Evolutionary conservation across 2,113 vertebrate genomes (phyloP), one percentile per base, ranked within the genome.

Genomic region (Nycticorax nycticorax): DNA sequence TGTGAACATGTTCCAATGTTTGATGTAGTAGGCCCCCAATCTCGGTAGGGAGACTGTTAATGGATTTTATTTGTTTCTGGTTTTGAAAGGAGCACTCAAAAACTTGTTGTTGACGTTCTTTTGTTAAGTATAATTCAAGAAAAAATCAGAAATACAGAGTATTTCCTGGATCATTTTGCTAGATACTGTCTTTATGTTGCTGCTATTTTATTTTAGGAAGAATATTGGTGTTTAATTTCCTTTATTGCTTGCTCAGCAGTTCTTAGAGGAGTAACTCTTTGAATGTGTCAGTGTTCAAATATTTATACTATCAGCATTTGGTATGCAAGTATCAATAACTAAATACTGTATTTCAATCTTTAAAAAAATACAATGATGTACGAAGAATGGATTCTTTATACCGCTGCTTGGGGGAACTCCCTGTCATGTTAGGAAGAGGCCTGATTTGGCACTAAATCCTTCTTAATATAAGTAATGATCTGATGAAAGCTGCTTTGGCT

Each of bases 401-500:
- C 2, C 39, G 50, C 35, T 82, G 66, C 86, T 93, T 79, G 74
- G 55, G 69, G 96, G 37, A 74, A 63, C 82, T 96, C 91, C 89
- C 87, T 87, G 86, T 87, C 77, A 32, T 85, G 89, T 91, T 77
- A 66, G 85, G 92, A 92, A 55, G 92, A 92, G 87, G 62, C 86
- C 45, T 94, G 96, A 92, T 75, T 87, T 96, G 96, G 86, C 92
- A 80, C 84, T 69, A 83, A 94, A 74, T 95, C 93, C 88, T 87
- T 91, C 86, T 96, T 96, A 95, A 78, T 93, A 41, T 88, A 91
- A 97, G 84, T 91, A 92, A 95, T 87, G 96, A 92, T 91, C 92
- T 89, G 95, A 91, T 95, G 94, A 96, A 97, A 95, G 95, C 96
- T 95, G 94, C 95, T 96, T 95, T 97, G 97, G 95, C 94, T 95